A percentile compares a stretch with the other conserved stretches of the same genome.
These are phyloP conservation scores for Timema podura DNA, from an alignment of 2,888 invertebrate species.

Conservation along the genomic window DNA sequence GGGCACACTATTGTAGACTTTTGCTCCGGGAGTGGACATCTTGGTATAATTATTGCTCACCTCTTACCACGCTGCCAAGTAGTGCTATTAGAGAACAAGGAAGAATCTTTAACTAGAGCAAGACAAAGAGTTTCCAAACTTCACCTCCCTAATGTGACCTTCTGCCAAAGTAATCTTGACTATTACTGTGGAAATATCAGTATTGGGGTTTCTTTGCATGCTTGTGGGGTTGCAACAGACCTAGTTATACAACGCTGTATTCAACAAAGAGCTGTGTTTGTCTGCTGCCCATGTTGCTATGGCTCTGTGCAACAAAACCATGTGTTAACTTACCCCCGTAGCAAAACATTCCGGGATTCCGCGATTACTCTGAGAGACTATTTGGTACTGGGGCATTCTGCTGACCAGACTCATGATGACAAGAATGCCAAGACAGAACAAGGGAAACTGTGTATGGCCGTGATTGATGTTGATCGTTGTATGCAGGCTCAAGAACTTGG, in stretches of 20 bases:
- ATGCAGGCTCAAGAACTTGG: constrained; percentile 68
- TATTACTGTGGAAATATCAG: constrained; percentile 79
- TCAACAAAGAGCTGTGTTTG: constrained; percentile 70
- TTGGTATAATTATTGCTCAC: constrained; percentile 81
- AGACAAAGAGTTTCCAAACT: constrained; percentile 63
- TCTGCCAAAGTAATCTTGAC: constrained; percentile 84
- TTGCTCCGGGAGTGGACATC: constrained; percentile 90
- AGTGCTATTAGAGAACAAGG: constrained; percentile 87
- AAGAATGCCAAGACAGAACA: constrained; percentile 64
- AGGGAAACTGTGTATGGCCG: constrained; percentile 81
- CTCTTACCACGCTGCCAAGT: constrained; percentile 73
- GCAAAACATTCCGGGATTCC: constrained; percentile 44
- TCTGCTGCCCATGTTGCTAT: constrained; percentile 92
- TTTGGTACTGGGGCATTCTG: constrained; percentile 79
- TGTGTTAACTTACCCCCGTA: constrained; percentile 77
- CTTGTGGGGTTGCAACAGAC: constrained; percentile 93
- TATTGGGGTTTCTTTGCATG: constrained; percentile 85
- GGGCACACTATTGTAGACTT: constrained; percentile 83
- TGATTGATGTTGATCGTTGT: constrained; percentile 83
- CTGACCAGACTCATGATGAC: constrained; percentile 82
- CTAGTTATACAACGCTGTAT: constrained; percentile 83
- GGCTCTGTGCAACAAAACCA: constrained; percentile 81
- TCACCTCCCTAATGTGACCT: constrained; percentile 65
- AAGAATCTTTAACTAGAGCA: constrained; percentile 75
- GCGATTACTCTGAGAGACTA: constrained; percentile 55